phyloP scores from a whole-genome alignment of 2,888 invertebrate species.

The Hyalella azteca region DNA sequence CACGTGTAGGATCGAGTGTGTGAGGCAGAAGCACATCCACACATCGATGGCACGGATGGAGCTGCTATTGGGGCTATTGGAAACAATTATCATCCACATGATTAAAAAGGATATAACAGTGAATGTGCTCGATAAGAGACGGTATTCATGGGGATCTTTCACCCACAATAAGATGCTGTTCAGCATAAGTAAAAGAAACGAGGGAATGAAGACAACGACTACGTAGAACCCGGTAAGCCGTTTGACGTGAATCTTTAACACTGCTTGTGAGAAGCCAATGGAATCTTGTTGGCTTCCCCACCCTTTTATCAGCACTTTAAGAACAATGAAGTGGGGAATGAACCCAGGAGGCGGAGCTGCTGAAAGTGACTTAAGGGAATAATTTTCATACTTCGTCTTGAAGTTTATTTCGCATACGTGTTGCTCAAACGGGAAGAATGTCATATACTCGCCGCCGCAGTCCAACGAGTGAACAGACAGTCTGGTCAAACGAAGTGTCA shows the following conservation, averaged over 20 bases:
- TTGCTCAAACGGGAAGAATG: conserved; percentile 23
- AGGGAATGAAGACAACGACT: conserved; percentile 48
- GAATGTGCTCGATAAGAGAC: conserved; percentile 43
- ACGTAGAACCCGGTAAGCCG: conserved; percentile 41
- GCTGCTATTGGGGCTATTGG: conserved; percentile 43
- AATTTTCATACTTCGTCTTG: not conserved
- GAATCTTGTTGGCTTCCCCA: conserved; percentile 12
- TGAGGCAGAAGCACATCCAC: conserved; percentile 53
- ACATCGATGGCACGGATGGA: conserved; percentile 50
- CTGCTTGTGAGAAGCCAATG: conserved; percentile 41
- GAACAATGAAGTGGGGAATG: conserved; percentile 23
- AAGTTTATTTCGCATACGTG: conserved; percentile 6
- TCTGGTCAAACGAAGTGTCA: not conserved
- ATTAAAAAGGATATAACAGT: conserved; percentile 40
- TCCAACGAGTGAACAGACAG: not conserved
- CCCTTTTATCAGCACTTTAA: not conserved
- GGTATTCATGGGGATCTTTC: conserved; percentile 38
- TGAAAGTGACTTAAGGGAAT: not conserved
- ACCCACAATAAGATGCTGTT: conserved; percentile 53
- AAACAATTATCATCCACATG: conserved; percentile 45
- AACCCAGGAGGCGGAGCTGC: not conserved
- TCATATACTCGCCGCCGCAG: not conserved
- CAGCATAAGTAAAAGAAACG: conserved; percentile 45
- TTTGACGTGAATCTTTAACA: conserved; percentile 42
- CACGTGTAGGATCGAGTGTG: conserved; percentile 48